A percentile compares a stretch with the other conserved stretches of the same genome.
Conservation (phyloP, 2,888 invertebrate genomes). For the Andrena minutula region DNA sequence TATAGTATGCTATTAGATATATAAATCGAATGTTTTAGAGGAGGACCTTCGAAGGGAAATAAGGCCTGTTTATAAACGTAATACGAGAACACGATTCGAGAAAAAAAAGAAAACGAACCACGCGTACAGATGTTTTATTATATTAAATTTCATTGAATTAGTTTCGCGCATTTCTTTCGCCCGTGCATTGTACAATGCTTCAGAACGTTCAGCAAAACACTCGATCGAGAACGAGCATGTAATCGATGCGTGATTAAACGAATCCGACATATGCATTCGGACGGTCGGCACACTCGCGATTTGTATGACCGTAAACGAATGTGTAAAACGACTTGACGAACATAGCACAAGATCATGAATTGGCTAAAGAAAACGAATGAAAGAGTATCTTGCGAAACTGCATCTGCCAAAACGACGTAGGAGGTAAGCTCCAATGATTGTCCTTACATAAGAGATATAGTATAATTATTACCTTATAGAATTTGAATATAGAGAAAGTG, state of each 20-base stretch:
- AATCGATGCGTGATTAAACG: constrained; percentile 28
- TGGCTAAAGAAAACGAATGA: constrained; percentile 33
- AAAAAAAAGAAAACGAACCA: constrained; percentile 24
- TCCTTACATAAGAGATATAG: constrained; percentile 71
- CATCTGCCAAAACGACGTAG: constrained; percentile 69
- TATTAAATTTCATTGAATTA: constrained; percentile 70
- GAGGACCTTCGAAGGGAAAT: constrained; percentile 72
- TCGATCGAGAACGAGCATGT: constrained; percentile 15
- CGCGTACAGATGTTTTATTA: constrained; percentile 73
- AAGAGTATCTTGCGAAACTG: constrained; percentile 45
- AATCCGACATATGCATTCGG: background rate
- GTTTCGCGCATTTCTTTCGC: constrained; percentile 55
- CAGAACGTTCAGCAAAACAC: constrained; percentile 6
- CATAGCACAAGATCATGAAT: constrained; percentile 65
- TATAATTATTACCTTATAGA: constrained; percentile 67
- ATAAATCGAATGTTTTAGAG: constrained; percentile 79
- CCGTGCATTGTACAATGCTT: constrained; percentile 31
- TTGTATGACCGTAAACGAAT: constrained; percentile 45
- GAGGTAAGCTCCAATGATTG: constrained; percentile 66
- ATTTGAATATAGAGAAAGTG: constrained; percentile 67
- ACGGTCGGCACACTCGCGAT: constrained; percentile 16
- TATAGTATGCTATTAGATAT: constrained; percentile 78
- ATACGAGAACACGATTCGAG: constrained; percentile 60
- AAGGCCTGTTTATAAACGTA: constrained; percentile 78
- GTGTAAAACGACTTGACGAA: constrained; percentile 70